Evolutionary conservation across 2,888 invertebrate species (phyloP).

Genomic region (Cheilosia urbana): DNA sequence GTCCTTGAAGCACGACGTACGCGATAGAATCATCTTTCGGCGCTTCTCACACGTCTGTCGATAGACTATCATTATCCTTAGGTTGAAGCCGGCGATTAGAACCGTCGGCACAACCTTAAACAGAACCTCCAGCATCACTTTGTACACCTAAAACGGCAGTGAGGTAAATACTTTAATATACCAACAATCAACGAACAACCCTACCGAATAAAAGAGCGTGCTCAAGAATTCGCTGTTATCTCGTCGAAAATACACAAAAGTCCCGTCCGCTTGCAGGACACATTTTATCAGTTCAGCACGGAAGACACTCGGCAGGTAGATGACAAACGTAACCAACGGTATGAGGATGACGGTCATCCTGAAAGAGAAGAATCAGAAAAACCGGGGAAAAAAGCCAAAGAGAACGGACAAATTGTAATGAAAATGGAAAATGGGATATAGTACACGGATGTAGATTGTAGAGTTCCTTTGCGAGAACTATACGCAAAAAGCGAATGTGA

Average conservation of each 20-base stretch:
- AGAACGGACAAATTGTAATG: constrained; percentile 36
- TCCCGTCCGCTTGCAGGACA: constrained; percentile 84
- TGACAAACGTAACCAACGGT: constrained; percentile 87
- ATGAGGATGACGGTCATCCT: constrained; percentile 87
- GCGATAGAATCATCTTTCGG: constrained; percentile 87
- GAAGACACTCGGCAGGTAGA: constrained; percentile 89
- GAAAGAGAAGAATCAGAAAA: constrained; percentile 53
- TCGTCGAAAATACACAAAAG: constrained; percentile 86
- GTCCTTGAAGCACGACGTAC: constrained; percentile 85
- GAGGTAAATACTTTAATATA: background rate
- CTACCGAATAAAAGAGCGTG: constrained; percentile 85
- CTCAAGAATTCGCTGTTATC: constrained; percentile 85
- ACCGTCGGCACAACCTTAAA: constrained; percentile 89
- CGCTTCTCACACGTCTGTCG: constrained; percentile 87
- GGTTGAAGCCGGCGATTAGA: constrained; percentile 87
- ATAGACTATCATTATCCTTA: constrained; percentile 88
- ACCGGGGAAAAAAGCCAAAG: constrained; percentile 49
- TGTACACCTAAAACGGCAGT: constrained; percentile 84
- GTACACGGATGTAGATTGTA: constrained; percentile 1
- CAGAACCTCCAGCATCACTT: constrained; percentile 86
- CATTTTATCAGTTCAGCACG: constrained; percentile 86
- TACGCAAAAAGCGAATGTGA: constrained; percentile 22
- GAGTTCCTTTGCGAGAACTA: background rate
- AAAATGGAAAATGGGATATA: constrained; percentile 6
- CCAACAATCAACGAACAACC: background rate